These are phyloP conservation scores for Loripinus fragilis DNA, from an alignment of 2,888 invertebrate genomes.

Conservation along the genomic window DNA sequence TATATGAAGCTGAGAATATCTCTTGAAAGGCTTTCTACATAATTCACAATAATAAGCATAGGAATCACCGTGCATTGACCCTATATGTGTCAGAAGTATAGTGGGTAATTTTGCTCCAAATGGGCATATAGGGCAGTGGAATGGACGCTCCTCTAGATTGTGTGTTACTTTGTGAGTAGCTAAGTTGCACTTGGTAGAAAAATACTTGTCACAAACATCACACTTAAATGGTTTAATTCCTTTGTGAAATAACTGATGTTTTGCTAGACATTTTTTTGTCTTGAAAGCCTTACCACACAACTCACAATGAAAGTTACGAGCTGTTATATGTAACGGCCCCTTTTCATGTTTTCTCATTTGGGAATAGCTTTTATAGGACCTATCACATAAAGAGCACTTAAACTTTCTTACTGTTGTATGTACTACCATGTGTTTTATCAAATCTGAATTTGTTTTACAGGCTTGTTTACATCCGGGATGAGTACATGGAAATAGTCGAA, in stretches of 20 bases:
- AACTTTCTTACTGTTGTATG: slow-evolving; percentile 61
- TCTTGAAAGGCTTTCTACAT: slow-evolving; percentile 71
- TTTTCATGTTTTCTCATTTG: slow-evolving; percentile 62
- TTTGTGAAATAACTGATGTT: slow-evolving; percentile 64
- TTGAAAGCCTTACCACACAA: slow-evolving; percentile 68
- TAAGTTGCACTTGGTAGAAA: slow-evolving; percentile 59
- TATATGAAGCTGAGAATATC: slow-evolving; percentile 64
- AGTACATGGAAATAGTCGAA: slow-evolving; percentile 65
- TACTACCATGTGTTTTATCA: slow-evolving; percentile 68
- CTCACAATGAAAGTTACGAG: slow-evolving; percentile 65
- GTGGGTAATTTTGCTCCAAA: slow-evolving; percentile 63
- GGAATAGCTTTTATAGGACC: slow-evolving; percentile 57
- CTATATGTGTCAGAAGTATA: slow-evolving; percentile 70
- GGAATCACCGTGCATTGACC: slow-evolving; percentile 64
- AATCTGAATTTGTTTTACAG: slow-evolving; percentile 72
- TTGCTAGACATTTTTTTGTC: slow-evolving; percentile 54
- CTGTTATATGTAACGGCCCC: slow-evolving; percentile 49
- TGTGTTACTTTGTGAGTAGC: slow-evolving; percentile 67
- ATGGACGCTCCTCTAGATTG: slow-evolving; percentile 59
- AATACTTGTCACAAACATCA: slow-evolving; percentile 62
- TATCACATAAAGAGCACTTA: slow-evolving; percentile 63
- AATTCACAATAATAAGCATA: slow-evolving; percentile 73
- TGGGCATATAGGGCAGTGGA: slow-evolving; percentile 71
- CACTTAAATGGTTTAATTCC: slow-evolving; percentile 68
- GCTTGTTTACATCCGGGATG: slow-evolving; percentile 64